Evolutionary conservation across 2,888 invertebrate genomes (phyloP).

Genomic region (Oscheius sp.): DNA sequence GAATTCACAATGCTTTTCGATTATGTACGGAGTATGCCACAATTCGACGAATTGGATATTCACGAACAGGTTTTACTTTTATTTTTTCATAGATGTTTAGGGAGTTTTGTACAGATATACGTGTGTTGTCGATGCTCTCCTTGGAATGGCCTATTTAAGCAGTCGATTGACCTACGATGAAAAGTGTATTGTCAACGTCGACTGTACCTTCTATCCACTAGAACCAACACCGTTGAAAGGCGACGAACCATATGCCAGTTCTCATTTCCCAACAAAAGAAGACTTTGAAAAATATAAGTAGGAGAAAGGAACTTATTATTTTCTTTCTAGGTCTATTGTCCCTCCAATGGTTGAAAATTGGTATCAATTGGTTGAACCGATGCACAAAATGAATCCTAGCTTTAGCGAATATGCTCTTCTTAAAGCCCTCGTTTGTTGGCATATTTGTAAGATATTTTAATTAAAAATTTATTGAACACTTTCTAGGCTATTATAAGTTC

Average conservation of each 20-base stretch:
- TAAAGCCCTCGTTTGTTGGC: conserved; percentile 55
- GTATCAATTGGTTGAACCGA: conserved; percentile 43
- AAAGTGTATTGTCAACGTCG: conserved; percentile 36
- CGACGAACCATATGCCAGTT: conserved; percentile 36
- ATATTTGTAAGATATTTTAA: conserved; percentile 38
- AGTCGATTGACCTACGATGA: conserved; percentile 33
- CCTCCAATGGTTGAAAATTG: conserved; percentile 46
- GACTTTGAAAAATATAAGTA: conserved; percentile 53
- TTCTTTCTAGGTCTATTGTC: conserved; percentile 43
- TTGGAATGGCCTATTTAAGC: conserved; percentile 46
- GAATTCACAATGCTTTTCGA: conserved; percentile 54
- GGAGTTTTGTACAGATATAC: conserved; percentile 48
- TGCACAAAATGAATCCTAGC: conserved; percentile 39
- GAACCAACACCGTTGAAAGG: conserved; percentile 40
- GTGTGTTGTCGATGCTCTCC: conserved; percentile 47
- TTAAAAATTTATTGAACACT: not conserved
- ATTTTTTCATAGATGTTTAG: conserved; percentile 10
- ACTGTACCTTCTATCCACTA: conserved; percentile 44
- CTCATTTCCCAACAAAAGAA: conserved; percentile 31
- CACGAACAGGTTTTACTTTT: conserved; percentile 40
- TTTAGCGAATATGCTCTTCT: conserved; percentile 51
- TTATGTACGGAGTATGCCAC: conserved; percentile 45
- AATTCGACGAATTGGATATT: conserved; percentile 40
- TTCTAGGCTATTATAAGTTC: conserved; percentile 46
- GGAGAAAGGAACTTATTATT: not conserved